Percentiles rank a stretch among this genome's conserved stretches.
Evolutionary conservation across 2,888 invertebrate species (phyloP).

Genomic region (Plusia festucae): DNA sequence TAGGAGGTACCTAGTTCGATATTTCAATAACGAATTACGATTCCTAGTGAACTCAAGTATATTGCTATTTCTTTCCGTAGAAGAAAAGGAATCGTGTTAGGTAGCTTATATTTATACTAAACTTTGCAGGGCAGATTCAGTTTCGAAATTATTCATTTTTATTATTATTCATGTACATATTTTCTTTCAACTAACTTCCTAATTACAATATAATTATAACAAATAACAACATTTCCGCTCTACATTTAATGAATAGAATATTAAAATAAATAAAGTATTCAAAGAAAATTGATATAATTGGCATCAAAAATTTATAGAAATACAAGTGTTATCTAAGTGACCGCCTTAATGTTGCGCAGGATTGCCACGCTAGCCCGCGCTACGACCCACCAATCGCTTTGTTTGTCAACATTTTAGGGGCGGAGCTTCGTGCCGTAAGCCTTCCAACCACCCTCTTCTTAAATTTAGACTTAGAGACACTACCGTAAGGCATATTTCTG

Average conservation of each 20-base stretch:
- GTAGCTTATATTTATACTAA: too few species aligned
- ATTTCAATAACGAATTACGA: too few species aligned
- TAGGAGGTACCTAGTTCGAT: too few species aligned
- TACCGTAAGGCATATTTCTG: conserved; percentile 57
- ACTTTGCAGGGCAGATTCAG: too few species aligned
- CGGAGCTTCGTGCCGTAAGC: conserved; percentile 72
- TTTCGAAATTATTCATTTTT: too few species aligned
- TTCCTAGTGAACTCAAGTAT: too few species aligned
- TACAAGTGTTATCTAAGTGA: conserved; percentile 70
- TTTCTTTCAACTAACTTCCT: too few species aligned
- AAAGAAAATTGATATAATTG: conserved; percentile 51
- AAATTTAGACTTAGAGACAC: conserved; percentile 43
- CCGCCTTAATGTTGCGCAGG: conserved; percentile 82
- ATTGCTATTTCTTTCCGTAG: too few species aligned
- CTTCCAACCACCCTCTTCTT: conserved; percentile 19
- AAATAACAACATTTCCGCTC: too few species aligned
- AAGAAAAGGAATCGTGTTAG: too few species aligned
- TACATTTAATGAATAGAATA: not conserved
- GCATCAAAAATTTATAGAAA: conserved; percentile 63
- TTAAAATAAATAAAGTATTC: conserved; percentile 8
- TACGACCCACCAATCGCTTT: conserved; percentile 81
- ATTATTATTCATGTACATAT: too few species aligned
- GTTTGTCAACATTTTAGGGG: conserved; percentile 80
- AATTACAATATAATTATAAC: too few species aligned
- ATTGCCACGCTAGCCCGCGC: conserved; percentile 74